phyloP scores from a whole-genome alignment of 2,888 invertebrate species.

The Hypselothyrea guttata region DNA sequence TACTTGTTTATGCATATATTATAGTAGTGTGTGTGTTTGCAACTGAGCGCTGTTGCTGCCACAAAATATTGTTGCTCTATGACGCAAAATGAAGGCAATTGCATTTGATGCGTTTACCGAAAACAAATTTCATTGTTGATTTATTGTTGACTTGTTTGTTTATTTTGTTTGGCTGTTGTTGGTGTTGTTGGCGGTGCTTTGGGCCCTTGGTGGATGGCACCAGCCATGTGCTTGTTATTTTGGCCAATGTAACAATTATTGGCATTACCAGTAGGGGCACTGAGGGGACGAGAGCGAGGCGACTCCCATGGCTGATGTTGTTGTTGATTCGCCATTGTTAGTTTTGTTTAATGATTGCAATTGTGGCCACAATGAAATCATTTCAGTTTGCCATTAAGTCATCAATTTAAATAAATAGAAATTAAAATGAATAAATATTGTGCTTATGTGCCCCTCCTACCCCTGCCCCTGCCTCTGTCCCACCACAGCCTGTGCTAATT shows the following conservation, averaged over 20 bases:
- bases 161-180: slow-evolving; percentile 21
- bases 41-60: slow-evolving; percentile 32
- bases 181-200: slow-evolving; percentile 15
- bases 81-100: slow-evolving; percentile 57
- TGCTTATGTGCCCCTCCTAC: slow-evolving; percentile 16
- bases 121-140: slow-evolving; percentile 64
- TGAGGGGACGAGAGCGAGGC: slow-evolving; percentile 21
- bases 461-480: not conserved
- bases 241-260: slow-evolving; percentile 52
- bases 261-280: too few relatives aligned
- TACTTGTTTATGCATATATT: not conserved
- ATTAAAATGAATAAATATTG: slow-evolving; percentile 67
- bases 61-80: slow-evolving; percentile 51
- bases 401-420: slow-evolving; percentile 75
- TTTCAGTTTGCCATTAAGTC: slow-evolving; percentile 67
- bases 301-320: slow-evolving; percentile 8
- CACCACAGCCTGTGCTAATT: slow-evolving; percentile 20
- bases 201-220: slow-evolving; percentile 10
- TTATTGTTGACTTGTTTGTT: slow-evolving; percentile 52
- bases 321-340: slow-evolving; percentile 42
- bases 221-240: slow-evolving; percentile 30
- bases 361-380: slow-evolving; percentile 63
- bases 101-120: slow-evolving; percentile 60
- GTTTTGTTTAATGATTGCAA: slow-evolving; percentile 62
- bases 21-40: slow-evolving; percentile 2